These are phyloP conservation scores for Psilopsiagon aurifrons DNA, from an alignment of 2,113 vertebrate genomes.

Conservation along the genomic window DNA sequence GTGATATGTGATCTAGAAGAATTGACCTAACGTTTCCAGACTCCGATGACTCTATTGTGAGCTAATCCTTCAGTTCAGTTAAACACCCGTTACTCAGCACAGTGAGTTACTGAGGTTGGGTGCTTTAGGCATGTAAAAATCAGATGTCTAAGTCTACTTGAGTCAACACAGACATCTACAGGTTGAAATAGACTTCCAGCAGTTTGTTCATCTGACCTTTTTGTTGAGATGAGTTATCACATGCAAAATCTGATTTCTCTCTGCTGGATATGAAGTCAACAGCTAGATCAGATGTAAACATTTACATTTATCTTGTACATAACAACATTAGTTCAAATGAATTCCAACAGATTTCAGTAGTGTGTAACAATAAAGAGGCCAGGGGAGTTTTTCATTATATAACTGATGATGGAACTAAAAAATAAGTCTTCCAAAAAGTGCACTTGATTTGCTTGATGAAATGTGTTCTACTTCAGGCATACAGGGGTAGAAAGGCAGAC, in stretches of 20 bases:
- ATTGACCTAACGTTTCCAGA: background rate
- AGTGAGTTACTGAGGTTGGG: background rate
- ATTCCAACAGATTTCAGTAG: slow-evolving; percentile 1
- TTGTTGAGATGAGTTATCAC: background rate
- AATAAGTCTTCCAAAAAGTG: background rate
- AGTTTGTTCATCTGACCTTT: background rate
- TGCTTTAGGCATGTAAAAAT: background rate
- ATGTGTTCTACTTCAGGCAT: background rate
- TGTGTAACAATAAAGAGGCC: background rate
- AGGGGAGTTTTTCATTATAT: background rate
- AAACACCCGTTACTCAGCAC: background rate
- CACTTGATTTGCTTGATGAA: background rate
- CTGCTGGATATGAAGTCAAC: background rate
- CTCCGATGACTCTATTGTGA: background rate
- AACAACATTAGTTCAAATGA: background rate
- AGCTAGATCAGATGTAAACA: background rate
- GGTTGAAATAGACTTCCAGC: background rate
- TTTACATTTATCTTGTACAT: background rate
- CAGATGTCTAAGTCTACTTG: background rate
- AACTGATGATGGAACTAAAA: background rate
- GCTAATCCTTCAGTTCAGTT: background rate
- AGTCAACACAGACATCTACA: background rate
- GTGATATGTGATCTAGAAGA: background rate
- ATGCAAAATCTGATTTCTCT: background rate
- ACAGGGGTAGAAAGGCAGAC: background rate